Base-by-base conservation (phyloP, 2,888 invertebrate species). In the Athalia cordata region DNA sequence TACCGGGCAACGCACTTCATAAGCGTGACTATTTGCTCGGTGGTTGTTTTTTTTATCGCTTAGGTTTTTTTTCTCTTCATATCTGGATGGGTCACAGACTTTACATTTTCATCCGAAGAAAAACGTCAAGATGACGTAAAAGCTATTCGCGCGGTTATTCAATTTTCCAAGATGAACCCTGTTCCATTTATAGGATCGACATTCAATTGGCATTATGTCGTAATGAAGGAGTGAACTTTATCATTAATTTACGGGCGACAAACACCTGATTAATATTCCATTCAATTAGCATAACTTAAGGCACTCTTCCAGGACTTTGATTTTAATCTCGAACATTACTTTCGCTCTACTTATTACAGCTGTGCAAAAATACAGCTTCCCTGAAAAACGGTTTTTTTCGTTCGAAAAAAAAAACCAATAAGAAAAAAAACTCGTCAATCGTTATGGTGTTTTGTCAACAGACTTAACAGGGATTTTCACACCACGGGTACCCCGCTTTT, bases 241-340 rank as follows among this genome's bases (percentile, higher is more conserved):
- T 50, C 52, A 61, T 75, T 75, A 75, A 75, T 75, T 75, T 52
- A n/a, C 75, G 52, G 11, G 50, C 78, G 67, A 79, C 82, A 84
- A 86, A 83, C 83, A 84, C 80, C 82, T 83, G 80, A 86, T 86
- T 83, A 83, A 85, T 84, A 84, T 85, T 85, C 85, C 70, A 82
- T 83, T 82, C 79, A 78, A 85, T 87, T 85, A 85, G 77, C 84
- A 85, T 84, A 85, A 85, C 80, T 84, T 79, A 78, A 77, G 62
- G 77, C 85, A 84, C 81, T 87, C 86, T 88, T 88, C 87, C 86
- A 85, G 86, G 85, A 85, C 85, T 83, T 72, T 84, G 84, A 85
- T 80, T 83, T 82, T 66, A 80, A 83, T 81, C 78, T 72, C 67
- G 49, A 70, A 72, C 78, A 81, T 85, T 79, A 82, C 80, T 83